Conservation (phyloP, 2,888 invertebrate genomes). For the Tenthredo livida region DNA sequence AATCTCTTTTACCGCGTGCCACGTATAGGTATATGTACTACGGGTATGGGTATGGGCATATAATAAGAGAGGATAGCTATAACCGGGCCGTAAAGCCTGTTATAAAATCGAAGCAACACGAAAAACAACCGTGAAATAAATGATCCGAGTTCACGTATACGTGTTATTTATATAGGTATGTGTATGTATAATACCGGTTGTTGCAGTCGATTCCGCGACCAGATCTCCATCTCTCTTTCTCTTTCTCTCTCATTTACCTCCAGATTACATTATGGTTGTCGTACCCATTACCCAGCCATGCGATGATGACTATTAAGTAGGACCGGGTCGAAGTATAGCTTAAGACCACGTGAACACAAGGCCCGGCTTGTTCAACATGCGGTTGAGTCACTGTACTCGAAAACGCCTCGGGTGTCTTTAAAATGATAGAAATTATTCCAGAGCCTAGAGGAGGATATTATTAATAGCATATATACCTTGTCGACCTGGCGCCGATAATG, state of each 20-base stretch:
- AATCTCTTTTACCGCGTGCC: neutral
- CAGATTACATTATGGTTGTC: slow-evolving; percentile 9
- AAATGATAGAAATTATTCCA: slow-evolving; percentile 14
- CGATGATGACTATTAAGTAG: slow-evolving; percentile 14
- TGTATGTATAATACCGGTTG: neutral
- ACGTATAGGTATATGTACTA: neutral
- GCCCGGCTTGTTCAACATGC: neutral
- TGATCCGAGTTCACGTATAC: slow-evolving; percentile 27
- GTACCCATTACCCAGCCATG: slow-evolving; percentile 17
- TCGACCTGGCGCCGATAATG: neutral
- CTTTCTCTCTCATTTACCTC: neutral
- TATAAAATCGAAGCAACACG: slow-evolving; percentile 55
- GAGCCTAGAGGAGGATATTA: neutral
- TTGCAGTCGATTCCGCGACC: slow-evolving; percentile 9
- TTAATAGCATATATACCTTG: neutral
- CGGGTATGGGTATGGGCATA: neutral
- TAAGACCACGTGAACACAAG: neutral
- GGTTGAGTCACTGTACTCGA: neutral
- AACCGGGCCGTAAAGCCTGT: slow-evolving; percentile 47
- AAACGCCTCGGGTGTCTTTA: neutral
- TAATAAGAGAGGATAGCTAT: neutral
- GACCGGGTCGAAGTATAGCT: slow-evolving; percentile 1
- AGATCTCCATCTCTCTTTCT: neutral
- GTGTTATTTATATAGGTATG: neutral
- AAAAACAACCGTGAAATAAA: slow-evolving; percentile 53